These are phyloP conservation scores for Cygnus olor DNA, from an alignment of 2,797 vertebrate genomes.

Conservation along the genomic window DNA sequence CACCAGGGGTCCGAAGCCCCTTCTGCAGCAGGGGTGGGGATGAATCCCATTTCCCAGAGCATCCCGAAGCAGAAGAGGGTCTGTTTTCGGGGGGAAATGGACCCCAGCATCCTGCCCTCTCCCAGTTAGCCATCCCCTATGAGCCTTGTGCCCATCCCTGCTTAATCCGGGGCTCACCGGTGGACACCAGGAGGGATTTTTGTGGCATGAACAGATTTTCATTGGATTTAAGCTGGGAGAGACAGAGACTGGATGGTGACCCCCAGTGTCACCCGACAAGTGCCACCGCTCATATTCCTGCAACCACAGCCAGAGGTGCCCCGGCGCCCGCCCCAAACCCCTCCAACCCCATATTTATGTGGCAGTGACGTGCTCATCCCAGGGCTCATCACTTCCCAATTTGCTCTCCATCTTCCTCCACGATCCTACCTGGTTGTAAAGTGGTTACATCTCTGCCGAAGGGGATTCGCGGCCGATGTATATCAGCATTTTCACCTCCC, in stretches of 20 bases:
- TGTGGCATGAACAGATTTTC: not conserved
- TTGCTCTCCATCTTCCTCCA: not conserved
- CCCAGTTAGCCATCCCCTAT: not conserved
- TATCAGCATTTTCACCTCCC: not conserved
- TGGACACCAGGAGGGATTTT: not conserved
- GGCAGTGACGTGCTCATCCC: accelerated
- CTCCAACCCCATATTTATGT: not conserved
- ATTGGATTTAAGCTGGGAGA: not conserved
- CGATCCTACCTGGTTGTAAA: not conserved
- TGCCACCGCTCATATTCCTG: accelerated
- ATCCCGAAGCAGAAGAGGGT: not conserved
- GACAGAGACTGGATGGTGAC: not conserved
- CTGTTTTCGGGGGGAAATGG: not conserved
- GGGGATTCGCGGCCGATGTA: accelerated
- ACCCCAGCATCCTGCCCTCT: not conserved
- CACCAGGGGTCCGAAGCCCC: not conserved
- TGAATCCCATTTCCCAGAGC: not conserved
- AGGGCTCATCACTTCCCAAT: not conserved
- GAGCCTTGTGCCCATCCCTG: not conserved
- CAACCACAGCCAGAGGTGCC: not conserved
- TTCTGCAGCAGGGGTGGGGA: not conserved
- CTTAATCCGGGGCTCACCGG: not conserved
- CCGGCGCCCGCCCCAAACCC: accelerated
- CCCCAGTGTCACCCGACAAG: accelerated
- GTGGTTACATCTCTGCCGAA: accelerated